Conservation (phyloP, 2,888 invertebrate genomes). For the Pelosia muscerda region DNA sequence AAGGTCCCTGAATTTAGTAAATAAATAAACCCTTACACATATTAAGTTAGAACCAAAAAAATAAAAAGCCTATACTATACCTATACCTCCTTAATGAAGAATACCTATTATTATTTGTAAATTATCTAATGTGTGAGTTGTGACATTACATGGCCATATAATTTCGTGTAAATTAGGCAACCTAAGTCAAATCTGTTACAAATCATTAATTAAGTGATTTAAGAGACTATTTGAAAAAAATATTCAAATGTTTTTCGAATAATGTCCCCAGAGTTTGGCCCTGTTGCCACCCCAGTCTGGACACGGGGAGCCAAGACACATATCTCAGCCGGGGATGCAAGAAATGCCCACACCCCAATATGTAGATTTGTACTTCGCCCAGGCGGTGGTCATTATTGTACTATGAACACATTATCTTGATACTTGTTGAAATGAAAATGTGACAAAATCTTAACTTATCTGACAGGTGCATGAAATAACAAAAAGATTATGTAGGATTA, state of each 20-base stretch:
- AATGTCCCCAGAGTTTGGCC: conserved; percentile 55
- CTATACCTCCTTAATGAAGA: no score
- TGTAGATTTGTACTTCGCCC: conserved; percentile 83
- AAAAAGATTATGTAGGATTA: no score
- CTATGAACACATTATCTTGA: conserved; percentile 55
- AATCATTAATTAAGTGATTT: not conserved
- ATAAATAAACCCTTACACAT: no score
- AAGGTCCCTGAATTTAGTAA: no score
- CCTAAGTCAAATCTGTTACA: not conserved
- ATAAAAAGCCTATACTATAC: no score
- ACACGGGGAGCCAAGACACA: conserved; percentile 83
- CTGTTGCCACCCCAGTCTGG: conserved; percentile 79
- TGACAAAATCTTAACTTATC: no score
- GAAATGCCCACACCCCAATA: conserved; percentile 86
- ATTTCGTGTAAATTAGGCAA: no score
- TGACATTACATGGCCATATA: no score
- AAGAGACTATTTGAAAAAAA: not conserved
- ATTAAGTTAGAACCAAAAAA: no score
- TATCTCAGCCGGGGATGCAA: conserved; percentile 86
- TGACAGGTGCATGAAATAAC: no score
- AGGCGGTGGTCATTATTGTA: conserved; percentile 64
- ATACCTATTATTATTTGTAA: no score
- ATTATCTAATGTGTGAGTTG: no score
- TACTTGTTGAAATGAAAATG: conserved; percentile 50
- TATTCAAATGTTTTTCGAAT: not conserved